Base-by-base conservation (phyloP, 2,888 invertebrate species). In the Zeuzera pyrina region DNA sequence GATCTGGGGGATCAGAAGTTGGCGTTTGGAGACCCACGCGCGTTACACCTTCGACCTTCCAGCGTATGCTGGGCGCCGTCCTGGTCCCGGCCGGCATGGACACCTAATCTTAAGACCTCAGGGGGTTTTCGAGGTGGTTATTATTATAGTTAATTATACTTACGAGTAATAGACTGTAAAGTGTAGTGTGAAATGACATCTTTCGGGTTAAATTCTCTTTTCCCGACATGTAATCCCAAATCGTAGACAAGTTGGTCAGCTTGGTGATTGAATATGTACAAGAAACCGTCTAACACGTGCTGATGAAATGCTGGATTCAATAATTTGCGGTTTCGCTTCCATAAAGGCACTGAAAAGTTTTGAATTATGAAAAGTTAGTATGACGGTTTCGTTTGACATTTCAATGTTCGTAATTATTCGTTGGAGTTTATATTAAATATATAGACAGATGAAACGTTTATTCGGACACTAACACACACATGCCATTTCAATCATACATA, bases 241-340 rank as follows among this genome's bases (percentile, higher is more conserved):
- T 35, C 36, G 1, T 40, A 32, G 4, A 49, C 39, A 15, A 66
- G 41, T 1, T 36, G 29, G 2, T 38, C 39, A 0, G 55, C 46
- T 12, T 65, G 58, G 1, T 16, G 30, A 35, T 67, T 65, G 27
- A 58, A 54, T 0, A 52, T 44, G 2, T 43, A 45, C n/a, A 62
- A 33, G 19, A 53, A 61, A 1, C 55, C 38, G 24, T 53, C 43
- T 4, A 61, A 35, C 5, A 61, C 45, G 29, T 45, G 45, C 12
- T 54, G 52, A 23, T 54, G 53, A 36, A 66, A 66, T 0, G 61
- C 50, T 16, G 62, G 58, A 11, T 42, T 55, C n/a, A 70, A 33
- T 2, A 60, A 36, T 16, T 56, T 66, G 0, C 67, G 52, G 23
- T 63, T 63, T 2, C 40, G 41, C 21, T 47, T 58, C 69, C 70